Base-by-base conservation (phyloP, 2,113 vertebrate species). In the Gallinago undulata region DNA sequence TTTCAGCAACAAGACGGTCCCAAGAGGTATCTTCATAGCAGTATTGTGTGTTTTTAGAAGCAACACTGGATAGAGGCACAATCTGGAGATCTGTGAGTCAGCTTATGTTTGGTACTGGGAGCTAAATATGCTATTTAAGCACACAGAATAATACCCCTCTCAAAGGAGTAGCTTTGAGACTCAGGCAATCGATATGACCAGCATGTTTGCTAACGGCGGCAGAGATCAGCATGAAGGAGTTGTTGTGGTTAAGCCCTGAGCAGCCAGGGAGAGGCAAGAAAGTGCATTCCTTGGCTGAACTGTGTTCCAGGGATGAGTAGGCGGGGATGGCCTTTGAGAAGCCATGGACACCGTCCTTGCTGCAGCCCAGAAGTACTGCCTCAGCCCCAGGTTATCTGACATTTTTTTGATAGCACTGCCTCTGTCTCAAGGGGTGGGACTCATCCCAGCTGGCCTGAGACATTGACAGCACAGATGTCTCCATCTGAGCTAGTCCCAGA, bases 51-150 rank as follows among this genome's bases (percentile, higher is more conserved):
- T 39, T 93, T 93, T 92, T 33, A 93, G 92, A 72, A 86, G 45
- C 60, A 81, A 10, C 51, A 18, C 5, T 18, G 43, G 60, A 14
- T 50, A 39, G 85, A 63, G 66, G 31, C 41, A 6, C 62, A 87
- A 70, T 84, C 92, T 74, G 72, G 79, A 56, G 50, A 92, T 63
- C 90, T 67, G 59, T 59, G 83, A 94, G 60, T 90, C 92, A 92
- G 60, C 68, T 74, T 43, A 7, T 28, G 33, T 47, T 70, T 35
- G 68, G 72, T 51, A 15, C 48, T 11, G 35, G 31, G 69, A 89
- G 86, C 84, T 75, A 90, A 89, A 88, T 45, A 30, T 3, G 68
- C 33, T 23, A 11, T 60, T 92, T 84, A 70, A 86, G 43, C 67
- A 19, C 68, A 7, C 1, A 55, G 43, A 84, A 64, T 72, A 84